A percentile compares a stretch with the other conserved stretches of the same genome.
Conservation (phyloP, 2,797 vertebrate species). For the Nannoperca australis region DNA sequence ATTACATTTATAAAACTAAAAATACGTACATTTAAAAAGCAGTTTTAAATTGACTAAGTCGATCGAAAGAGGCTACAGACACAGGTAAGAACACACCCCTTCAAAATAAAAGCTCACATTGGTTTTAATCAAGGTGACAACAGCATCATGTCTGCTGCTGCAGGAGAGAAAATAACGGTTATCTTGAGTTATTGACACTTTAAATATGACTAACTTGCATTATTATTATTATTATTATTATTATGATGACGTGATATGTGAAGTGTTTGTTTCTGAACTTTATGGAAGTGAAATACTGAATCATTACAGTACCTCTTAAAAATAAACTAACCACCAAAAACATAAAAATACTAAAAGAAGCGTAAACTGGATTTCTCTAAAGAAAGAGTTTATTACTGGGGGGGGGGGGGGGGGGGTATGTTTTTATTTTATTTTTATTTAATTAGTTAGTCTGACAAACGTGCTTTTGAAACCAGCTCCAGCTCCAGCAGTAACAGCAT, state of each 20-base stretch:
- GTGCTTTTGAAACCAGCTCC: too few relatives aligned
- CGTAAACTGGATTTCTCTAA: not conserved
- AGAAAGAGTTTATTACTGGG: too few relatives aligned
- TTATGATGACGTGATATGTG: too few relatives aligned
- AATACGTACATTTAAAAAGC: not conserved
- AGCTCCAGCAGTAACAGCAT: too few relatives aligned
- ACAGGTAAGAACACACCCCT: not conserved
- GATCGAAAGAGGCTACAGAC: not conserved
- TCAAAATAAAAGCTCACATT: not conserved
- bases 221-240: too few relatives aligned
- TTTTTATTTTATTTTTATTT: too few relatives aligned
- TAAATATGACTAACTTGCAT: too few relatives aligned
- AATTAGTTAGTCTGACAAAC: too few relatives aligned
- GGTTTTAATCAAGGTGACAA: not conserved
- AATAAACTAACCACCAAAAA: not conserved
- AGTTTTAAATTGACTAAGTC: too few relatives aligned
- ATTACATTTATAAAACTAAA: not conserved
- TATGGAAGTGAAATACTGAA: not conserved
- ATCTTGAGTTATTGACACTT: too few relatives aligned
- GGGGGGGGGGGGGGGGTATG: too few relatives aligned
- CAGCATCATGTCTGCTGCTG: not conserved
- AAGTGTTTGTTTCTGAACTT: not conserved
- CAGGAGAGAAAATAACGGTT: too few relatives aligned
- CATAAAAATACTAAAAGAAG: not conserved
- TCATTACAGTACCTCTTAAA: not conserved